Evolutionary conservation across 2,113 vertebrate species (phyloP), one percentile per base, ranked within the genome.

Genomic region (Strix aluco): DNA sequence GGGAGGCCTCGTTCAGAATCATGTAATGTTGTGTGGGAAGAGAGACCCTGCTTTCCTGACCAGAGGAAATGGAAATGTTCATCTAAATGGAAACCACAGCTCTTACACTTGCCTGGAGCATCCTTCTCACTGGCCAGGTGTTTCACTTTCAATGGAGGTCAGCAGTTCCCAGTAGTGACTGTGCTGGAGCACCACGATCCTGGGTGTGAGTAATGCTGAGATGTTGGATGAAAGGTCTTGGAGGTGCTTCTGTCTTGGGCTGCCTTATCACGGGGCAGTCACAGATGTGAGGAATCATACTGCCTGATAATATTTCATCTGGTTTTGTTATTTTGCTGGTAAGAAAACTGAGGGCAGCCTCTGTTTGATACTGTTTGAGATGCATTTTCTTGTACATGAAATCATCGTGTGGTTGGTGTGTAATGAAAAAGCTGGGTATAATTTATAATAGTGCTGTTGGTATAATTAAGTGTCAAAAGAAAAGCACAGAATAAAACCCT

Each of bases 11-110:
- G 0, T 27, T 58, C 19, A 23, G 54, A 40, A 6, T 22, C 15
- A 1, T 2, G 5, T 20, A 72, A 3, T 0, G 0, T 2, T 10
- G 34, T 38, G 61, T 55, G 40, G 17, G 19, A 75, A 79, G 52
- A n/a, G 16, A 32, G 26, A 29, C 4, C 3, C 42, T 22, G 66
- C 0, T 1, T 42, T 32, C 12, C 36, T 6, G 15, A 21, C 44
- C 44, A 26, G 44, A 81, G n/a, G 77, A 67, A 49, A 34, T 27
- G 23, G 67, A 88, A 92, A 40, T 1, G 15, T 8, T 10, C 0
- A 1, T 38, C 61, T 15, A 4, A 32, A 72, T 21, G 54, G 44
- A 55, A 83, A 54, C 7, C 36, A 23, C 7, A 8, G 38, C 80
- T 77, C 72, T 11, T 44, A 6, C 6, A 16, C 22, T 72, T 81